Conservation (phyloP, 2,888 invertebrate genomes). For the Mechanitis mazaeus region DNA sequence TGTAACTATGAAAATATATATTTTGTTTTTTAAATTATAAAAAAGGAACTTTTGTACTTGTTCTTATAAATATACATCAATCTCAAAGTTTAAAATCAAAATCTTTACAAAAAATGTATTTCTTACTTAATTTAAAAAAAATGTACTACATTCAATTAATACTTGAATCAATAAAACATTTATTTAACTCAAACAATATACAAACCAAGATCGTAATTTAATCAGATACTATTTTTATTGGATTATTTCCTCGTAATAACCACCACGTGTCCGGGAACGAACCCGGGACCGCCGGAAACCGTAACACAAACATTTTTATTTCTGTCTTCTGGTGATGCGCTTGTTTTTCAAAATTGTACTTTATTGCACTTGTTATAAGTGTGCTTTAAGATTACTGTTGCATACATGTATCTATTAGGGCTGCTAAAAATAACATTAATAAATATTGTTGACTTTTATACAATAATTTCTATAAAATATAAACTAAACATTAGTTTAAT, state of each 20-base stretch:
- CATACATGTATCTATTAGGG: constrained; percentile 5
- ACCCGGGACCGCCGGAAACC: constrained; percentile 68
- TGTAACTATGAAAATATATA: no score
- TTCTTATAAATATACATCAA: no score
- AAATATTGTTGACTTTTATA: background rate
- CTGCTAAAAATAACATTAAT: background rate
- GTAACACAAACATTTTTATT: constrained; percentile 76
- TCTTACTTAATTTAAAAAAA: no score
- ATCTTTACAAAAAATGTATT: no score
- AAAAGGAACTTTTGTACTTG: no score
- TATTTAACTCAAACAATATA: constrained; percentile 14
- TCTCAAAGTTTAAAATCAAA: no score
- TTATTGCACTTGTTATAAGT: constrained; percentile 15
- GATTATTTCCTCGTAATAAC: constrained; percentile 68
- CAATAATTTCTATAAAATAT: no score
- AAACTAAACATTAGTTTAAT: no score
- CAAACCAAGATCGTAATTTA: constrained; percentile 45
- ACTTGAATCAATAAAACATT: background rate
- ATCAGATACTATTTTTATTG: constrained; percentile 69
- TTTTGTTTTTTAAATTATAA: no score
- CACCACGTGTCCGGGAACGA: constrained; percentile 62
- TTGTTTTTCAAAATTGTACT: constrained; percentile 12
- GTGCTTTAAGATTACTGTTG: constrained; percentile 1
- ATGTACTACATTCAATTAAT: no score
- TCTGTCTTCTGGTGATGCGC: constrained; percentile 55